Evolutionary conservation across 2,797 vertebrate species (phyloP), one percentile per base, ranked within the genome.

Genomic region (Pseudomugil gertrudae): DNA sequence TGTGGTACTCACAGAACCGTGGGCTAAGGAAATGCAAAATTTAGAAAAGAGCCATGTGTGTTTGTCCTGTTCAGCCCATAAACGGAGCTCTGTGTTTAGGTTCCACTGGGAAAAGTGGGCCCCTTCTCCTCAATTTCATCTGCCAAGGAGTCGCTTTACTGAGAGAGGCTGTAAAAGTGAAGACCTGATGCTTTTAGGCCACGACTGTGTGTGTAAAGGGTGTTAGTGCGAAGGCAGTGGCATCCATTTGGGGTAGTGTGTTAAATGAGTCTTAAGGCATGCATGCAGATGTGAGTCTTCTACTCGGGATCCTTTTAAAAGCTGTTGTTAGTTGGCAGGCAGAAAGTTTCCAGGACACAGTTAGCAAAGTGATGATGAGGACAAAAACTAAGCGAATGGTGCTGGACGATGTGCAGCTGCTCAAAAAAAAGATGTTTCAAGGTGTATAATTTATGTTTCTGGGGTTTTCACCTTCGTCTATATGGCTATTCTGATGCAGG

Each of bases 21-120:
- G 36, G 48, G 66, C 61, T 69, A 54, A 68, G 79, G 72, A 85
- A 86, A 89, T 67, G 85, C 74, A 79, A 72, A 84, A 83, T 78
- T 84, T 79, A 86, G 81, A 87, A 80, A 84, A 36, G 84, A 76
- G 84, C 23, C 57, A 90, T 90, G 89, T 88, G 85, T 90, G 87
- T 87, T 84, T 80, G 84, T 88, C 76, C 79, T 76, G 79, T 85
- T 75, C 53, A 3, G 43, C 70, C 78, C 77, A 89, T 92, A 86
- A 92, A 91, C 80, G 69, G 75, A 81, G 81, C 87, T 90, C 90
- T 92, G 87, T 93, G 81, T 91, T 85, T 63, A 68, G 76, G 77
- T 87, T 77, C 85, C 86, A 26, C 57, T 72, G 83, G 85, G 84
- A 73, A 66, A 81, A 77, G 52, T 33, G 24, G 53, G 45, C 72